Percentiles rank a stretch among this genome's conserved stretches.
phyloP scores from a whole-genome alignment of 2,113 vertebrate species.

The Mesitornis unicolor region DNA sequence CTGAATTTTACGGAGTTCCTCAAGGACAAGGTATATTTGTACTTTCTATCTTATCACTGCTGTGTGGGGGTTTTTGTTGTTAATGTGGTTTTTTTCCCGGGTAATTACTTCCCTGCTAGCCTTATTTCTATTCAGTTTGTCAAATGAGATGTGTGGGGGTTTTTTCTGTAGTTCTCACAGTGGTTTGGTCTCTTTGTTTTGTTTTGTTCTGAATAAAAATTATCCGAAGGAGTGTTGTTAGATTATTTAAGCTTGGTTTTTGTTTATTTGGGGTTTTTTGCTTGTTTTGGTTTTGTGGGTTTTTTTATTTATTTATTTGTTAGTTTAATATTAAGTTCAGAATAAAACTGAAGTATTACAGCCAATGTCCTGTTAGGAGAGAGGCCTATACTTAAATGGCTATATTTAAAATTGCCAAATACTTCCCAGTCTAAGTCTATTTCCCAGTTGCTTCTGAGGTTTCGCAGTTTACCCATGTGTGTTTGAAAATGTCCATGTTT shows the following conservation, averaged over 20 bases:
- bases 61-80: background rate
- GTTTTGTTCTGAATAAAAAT: background rate
- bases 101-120: background rate
- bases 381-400: background rate
- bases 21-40: conserved; percentile 86
- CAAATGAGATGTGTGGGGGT: background rate
- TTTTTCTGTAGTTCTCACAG: background rate
- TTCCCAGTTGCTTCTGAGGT: background rate
- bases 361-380: background rate
- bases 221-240: background rate
- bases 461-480: background rate
- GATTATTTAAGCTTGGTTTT: background rate
- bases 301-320: background rate
- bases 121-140: background rate
- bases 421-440: background rate
- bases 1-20: conserved; percentile 91
- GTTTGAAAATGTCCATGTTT: background rate
- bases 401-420: background rate
- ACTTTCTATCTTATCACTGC: background rate
- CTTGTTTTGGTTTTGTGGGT: too few species aligned
- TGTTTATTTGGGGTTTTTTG: too few species aligned
- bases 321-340: background rate
- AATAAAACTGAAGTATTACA: background rate
- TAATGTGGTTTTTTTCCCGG: background rate
- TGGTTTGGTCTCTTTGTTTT: too few species aligned